A percentile compares a stretch with the other conserved stretches of the same genome.
Conservation (phyloP, 2,113 vertebrate species). For the Entelurus aequoreus region DNA sequence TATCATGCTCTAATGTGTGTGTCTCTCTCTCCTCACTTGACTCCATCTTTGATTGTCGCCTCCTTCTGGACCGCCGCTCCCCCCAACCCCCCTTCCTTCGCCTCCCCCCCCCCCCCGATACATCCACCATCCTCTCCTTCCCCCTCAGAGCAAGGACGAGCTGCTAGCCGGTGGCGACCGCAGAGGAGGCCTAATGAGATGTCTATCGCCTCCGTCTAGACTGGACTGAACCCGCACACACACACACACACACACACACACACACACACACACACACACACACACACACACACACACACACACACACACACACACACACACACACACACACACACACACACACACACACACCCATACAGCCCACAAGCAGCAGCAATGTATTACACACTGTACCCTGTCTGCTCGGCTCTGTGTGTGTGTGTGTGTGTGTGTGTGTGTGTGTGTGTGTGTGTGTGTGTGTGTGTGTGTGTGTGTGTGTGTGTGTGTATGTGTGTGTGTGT, state of each 20-base stretch:
- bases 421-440: conserved; percentile 6
- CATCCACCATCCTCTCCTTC: conserved; percentile 29
- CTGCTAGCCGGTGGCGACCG: conserved; percentile 56
- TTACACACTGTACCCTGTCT: conserved; percentile 50
- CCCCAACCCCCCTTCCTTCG: conserved; percentile 6
- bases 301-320: conserved; percentile 17
- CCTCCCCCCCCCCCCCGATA: conserved; percentile 10
- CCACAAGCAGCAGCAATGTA: conserved; percentile 51
- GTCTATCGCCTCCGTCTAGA: conserved; percentile 76
- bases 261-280: neutral
- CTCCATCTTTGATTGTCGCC: conserved; percentile 7
- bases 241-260: neutral
- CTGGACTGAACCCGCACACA: conserved; percentile 44
- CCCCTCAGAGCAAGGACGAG: conserved; percentile 57
- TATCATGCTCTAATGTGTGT: conserved; percentile 60
- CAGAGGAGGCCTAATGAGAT: conserved; percentile 73
- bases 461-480: conserved; percentile 14
- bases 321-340: neutral
- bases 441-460: conserved; percentile 9
- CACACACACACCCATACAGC: conserved; percentile 22
- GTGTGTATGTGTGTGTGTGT: conserved; percentile 16
- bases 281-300: neutral
- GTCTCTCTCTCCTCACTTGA: conserved; percentile 16
- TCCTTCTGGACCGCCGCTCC: conserved; percentile 7
- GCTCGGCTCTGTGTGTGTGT: conserved; percentile 11